A percentile compares a stretch with the other conserved stretches of the same genome.
These are phyloP conservation scores for Neotoxoptera formosana DNA, from an alignment of 1,140 invertebrate species.

Conservation along the genomic window DNA sequence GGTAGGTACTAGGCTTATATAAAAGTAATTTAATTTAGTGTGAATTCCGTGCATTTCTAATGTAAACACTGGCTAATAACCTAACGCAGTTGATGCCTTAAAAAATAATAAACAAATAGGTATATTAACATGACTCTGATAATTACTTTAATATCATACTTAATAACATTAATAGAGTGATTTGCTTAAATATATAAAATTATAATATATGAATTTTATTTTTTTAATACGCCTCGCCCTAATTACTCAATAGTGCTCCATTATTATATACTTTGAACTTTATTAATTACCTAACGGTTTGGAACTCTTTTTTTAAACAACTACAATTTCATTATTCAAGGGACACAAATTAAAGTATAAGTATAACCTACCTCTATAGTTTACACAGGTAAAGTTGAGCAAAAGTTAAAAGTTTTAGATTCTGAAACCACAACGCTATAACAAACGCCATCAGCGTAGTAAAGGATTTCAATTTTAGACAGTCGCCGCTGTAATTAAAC, in stretches of 20 bases:
- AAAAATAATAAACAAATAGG: too few relatives aligned
- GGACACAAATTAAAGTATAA: background rate
- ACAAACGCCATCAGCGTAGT: constrained; percentile 16
- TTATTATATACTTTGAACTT: constrained; percentile 16
- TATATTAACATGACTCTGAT: background rate
- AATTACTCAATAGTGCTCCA: background rate
- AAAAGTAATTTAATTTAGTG: too few relatives aligned
- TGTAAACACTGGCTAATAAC: too few relatives aligned
- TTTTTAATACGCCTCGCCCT: background rate
- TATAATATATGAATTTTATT: background rate
- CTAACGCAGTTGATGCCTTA: too few relatives aligned
- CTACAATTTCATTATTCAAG: background rate
- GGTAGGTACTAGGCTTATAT: too few relatives aligned
- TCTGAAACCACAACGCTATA: background rate
- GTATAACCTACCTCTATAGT: background rate
- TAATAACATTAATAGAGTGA: background rate
- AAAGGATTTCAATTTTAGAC: constrained; percentile 28
- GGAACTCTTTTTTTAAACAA: constrained; percentile 9
- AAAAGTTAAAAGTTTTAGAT: constrained; percentile 37
- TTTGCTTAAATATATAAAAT: background rate
- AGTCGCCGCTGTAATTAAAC: constrained; percentile 20
- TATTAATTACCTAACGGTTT: constrained; percentile 27
- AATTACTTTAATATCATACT: background rate
- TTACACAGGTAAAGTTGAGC: constrained; percentile 29
- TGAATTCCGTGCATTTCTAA: too few relatives aligned